phyloP scores from a whole-genome alignment of 2,888 invertebrate species.

The Tetragnatha montana region DNA sequence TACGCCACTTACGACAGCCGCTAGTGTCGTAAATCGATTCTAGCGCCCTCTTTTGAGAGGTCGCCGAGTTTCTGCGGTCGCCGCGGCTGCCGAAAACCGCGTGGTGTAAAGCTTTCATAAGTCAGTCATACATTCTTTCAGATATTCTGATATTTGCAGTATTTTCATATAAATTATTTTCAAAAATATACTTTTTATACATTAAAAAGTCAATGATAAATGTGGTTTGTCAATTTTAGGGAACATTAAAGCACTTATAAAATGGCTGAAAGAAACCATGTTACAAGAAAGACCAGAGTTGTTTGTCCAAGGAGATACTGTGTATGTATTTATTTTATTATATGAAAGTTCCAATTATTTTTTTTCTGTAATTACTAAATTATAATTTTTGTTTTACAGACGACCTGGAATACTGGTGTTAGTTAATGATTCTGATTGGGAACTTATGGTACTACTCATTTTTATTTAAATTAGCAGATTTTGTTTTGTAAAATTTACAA shows the following conservation, averaged over 20 bases:
- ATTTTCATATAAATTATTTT: too few relatives aligned
- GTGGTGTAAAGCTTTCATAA: too few relatives aligned
- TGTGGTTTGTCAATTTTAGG: slow-evolving; percentile 75
- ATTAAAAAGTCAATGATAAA: neutral
- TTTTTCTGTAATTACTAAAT: neutral
- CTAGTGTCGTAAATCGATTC: too few relatives aligned
- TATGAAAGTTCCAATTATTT: neutral
- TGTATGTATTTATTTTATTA: slow-evolving; percentile 74
- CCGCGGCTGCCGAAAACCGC: too few relatives aligned
- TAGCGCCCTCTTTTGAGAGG: too few relatives aligned
- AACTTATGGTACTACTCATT: slow-evolving; percentile 81
- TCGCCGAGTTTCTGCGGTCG: too few relatives aligned
- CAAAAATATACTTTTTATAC: neutral
- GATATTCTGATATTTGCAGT: too few relatives aligned
- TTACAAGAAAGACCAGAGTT: slow-evolving; percentile 88
- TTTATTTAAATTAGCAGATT: slow-evolving; percentile 4
- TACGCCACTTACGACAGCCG: too few relatives aligned
- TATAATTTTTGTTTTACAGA: slow-evolving; percentile 72
- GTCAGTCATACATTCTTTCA: too few relatives aligned
- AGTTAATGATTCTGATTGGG: slow-evolving; percentile 97
- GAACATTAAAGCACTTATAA: slow-evolving; percentile 84
- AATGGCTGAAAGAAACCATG: slow-evolving; percentile 90
- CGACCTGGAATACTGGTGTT: slow-evolving; percentile 95
- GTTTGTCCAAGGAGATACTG: slow-evolving; percentile 77
- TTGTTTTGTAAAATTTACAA: neutral